Evolutionary conservation across 2,888 invertebrate genomes (phyloP).

Genomic region (Drosophila pseudotakahashii): DNA sequence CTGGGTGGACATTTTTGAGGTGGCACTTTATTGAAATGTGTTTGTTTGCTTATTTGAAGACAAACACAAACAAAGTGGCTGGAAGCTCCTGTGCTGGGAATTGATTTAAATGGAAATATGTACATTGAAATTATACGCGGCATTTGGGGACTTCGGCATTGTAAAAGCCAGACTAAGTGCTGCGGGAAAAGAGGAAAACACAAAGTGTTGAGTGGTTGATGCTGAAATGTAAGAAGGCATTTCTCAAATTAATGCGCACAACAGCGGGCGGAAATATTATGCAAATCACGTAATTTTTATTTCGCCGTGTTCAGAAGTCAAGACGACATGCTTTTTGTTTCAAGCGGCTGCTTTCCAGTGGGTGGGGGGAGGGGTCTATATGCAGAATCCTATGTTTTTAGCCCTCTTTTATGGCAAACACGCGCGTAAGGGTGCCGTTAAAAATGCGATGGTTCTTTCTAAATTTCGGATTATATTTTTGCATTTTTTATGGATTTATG

Average conservation of each 20-base stretch:
- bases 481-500: not conserved
- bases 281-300: constrained; percentile 49
- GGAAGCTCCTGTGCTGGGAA: constrained; percentile 8
- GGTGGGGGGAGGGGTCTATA: not conserved
- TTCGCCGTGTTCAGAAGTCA: constrained; percentile 36
- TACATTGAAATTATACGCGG: constrained; percentile 16
- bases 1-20: constrained; percentile 3
- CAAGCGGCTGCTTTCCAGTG: constrained; percentile 12
- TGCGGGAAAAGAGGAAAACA: constrained; percentile 6
- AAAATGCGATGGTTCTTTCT: not conserved
- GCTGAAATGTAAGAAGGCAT: constrained; percentile 21
- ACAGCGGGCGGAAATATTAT: constrained; percentile 34
- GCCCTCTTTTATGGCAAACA: constrained; percentile 30
- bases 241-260: constrained; percentile 46
- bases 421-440: constrained; percentile 5
- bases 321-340: constrained; percentile 37
- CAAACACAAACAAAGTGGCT: constrained; percentile 14
- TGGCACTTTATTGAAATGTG: constrained; percentile 42
- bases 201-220: constrained; percentile 39
- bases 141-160: constrained; percentile 15
- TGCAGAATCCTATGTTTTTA: not conserved
- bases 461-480: not conserved
- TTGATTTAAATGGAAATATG: constrained; percentile 50
- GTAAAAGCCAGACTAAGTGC: constrained; percentile 40
- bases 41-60: constrained; percentile 40